Evolutionary conservation across 2,888 invertebrate genomes (phyloP).

Genomic region (Tachina lurida): DNA sequence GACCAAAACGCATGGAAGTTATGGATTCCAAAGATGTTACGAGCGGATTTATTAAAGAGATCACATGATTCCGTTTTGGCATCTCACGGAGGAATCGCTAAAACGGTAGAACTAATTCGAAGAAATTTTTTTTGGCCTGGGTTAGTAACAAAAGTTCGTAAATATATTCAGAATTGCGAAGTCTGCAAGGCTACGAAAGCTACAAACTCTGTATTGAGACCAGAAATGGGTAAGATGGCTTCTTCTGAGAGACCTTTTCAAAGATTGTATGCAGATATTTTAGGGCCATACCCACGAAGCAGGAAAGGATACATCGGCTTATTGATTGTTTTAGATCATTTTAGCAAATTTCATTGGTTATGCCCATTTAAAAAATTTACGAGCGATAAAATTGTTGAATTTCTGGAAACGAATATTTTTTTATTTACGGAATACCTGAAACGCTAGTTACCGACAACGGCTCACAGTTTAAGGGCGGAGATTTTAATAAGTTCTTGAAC

Average conservation of each 20-base stretch:
- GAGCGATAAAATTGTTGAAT: neutral
- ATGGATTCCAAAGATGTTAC: conserved; percentile 53
- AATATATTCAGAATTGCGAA: conserved; percentile 1
- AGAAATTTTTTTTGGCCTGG: conserved; percentile 8
- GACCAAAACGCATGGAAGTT: conserved; percentile 61
- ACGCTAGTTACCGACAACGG: neutral
- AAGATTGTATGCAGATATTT: conserved; percentile 4
- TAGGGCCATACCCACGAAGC: conserved; percentile 21
- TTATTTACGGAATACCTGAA: neutral
- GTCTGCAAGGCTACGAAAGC: conserved; percentile 5
- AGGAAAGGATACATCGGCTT: conserved; percentile 1
- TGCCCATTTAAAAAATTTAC: conserved; percentile 14
- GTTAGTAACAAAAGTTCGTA: neutral
- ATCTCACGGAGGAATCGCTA: conserved; percentile 16
- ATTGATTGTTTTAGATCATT: neutral
- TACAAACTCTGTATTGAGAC: neutral
- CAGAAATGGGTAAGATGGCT: conserved; percentile 6
- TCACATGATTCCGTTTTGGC: conserved; percentile 8
- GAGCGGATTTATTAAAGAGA: neutral
- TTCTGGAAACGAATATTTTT: neutral
- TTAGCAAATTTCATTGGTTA: conserved; percentile 13
- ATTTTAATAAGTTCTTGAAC: neutral
- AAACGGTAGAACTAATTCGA: conserved; percentile 1
- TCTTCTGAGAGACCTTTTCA: neutral
- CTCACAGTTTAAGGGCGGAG: neutral